Evolutionary conservation across 2,888 invertebrate species (phyloP).

Genomic region (Uloborus plumipes): DNA sequence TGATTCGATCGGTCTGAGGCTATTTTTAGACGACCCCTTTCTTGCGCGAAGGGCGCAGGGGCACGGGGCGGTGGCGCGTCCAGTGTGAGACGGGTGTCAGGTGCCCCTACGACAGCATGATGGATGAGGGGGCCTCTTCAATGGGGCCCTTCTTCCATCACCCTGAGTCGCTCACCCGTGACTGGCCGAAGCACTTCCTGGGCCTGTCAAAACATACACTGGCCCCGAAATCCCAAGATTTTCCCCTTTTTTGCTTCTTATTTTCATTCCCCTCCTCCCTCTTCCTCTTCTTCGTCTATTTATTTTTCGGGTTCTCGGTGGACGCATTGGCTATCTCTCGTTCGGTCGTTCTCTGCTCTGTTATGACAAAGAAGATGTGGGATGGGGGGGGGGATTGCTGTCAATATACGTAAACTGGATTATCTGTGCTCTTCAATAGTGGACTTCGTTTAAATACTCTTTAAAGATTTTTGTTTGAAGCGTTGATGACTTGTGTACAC

Average conservation of each 20-base stretch:
- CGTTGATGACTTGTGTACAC: too few species aligned
- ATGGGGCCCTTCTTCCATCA: constrained; percentile 51
- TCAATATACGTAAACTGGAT: too few species aligned
- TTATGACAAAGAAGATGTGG: too few species aligned
- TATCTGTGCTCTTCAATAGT: too few species aligned
- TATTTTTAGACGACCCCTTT: constrained; percentile 7
- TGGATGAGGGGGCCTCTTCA: constrained; percentile 55
- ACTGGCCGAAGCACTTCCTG: constrained; percentile 50
- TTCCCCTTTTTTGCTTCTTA: constrained; percentile 25
- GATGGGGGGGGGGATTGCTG: too few species aligned
- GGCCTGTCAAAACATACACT: constrained; percentile 62
- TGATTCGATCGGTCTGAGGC: neutral
- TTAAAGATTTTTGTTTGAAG: too few species aligned
- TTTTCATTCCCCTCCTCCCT: constrained; percentile 15
- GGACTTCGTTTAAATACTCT: too few species aligned
- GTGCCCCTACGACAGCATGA: constrained; percentile 53
- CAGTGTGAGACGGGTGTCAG: constrained; percentile 36
- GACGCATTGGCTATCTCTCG: too few species aligned
- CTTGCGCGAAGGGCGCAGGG: neutral
- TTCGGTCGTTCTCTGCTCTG: too few species aligned
- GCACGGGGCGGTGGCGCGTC: neutral
- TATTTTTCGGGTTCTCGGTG: neutral
- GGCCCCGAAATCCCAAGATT: constrained; percentile 44
- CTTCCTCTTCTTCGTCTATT: constrained; percentile 15
- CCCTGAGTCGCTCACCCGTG: constrained; percentile 49